Base-by-base conservation (phyloP, 2,797 vertebrate species). In the Girardinus metallicus region DNA sequence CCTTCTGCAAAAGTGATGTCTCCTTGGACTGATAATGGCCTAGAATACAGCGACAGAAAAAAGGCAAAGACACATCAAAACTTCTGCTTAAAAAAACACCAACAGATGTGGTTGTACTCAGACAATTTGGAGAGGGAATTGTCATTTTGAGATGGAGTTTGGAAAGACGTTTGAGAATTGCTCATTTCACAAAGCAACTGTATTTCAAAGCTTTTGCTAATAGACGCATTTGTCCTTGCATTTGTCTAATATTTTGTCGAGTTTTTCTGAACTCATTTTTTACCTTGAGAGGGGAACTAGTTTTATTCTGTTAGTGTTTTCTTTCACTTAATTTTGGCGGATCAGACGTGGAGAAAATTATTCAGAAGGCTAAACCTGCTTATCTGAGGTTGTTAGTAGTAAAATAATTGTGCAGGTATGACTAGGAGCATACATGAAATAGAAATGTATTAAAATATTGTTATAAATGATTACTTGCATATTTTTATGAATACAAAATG, bases 1-100 rank as follows among this genome's bases (percentile, higher is more conserved):
- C 91, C 89, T 90, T 75, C 73, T 87, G 86, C 85, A 88, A 89
- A 89, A 88, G 85, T 80, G 87, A 91, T 91, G 82, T 87, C 73
- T 91, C 85, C 87, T 88, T 87, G 84, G 87, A 91, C 77, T 88
- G 88, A 94, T 94, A 93, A 93, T 87, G 90, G 89, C 88, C 86
- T 83, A 83, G 88, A 85, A 87, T 77, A 44, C 41, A 39, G 73
- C 70, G 81, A 83, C 77, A 85, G 79, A 81, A 89, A 86, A 84
- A 86, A 83, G 79, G 75, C 78, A 86, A 85, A 92, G 84, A 87
- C 75, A 84, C 44, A 78, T 76, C 44, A 5, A 76, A 78, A 66
- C 18, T 41, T 78, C 44, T 78, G 64, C 71, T 82, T 64, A 86
- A 91, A 90, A 91, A 89, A 75, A 75, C 66, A 72, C 36, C 41